Evolutionary conservation across 2,888 invertebrate genomes (phyloP).

Genomic region (Sceliomorpha sp.): DNA sequence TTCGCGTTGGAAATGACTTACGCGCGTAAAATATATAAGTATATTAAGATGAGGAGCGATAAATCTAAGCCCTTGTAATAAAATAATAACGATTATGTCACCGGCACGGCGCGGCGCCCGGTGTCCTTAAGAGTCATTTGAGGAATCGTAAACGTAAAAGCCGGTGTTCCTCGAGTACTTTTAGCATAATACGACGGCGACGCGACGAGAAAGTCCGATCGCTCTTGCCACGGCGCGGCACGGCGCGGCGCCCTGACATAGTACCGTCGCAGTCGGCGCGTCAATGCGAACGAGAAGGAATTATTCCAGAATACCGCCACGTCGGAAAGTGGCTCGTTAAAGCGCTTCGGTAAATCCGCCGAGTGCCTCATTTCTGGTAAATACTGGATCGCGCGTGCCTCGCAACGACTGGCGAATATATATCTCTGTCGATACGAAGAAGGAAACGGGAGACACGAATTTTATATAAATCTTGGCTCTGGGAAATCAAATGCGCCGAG

Average conservation of each 20-base stretch:
- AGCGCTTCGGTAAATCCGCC: slow-evolving; percentile 49
- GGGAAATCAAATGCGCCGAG: neutral
- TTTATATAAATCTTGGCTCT: slow-evolving; percentile 6
- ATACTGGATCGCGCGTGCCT: slow-evolving; percentile 48
- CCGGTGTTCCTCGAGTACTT: slow-evolving; percentile 59
- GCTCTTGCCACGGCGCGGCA: slow-evolving; percentile 20
- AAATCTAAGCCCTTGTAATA: slow-evolving; percentile 31
- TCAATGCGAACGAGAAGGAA: slow-evolving; percentile 28
- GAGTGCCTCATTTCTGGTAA: slow-evolving; percentile 47
- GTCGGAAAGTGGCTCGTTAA: slow-evolving; percentile 55
- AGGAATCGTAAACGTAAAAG: slow-evolving; percentile 59
- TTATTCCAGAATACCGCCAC: slow-evolving; percentile 29
- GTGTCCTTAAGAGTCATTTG: slow-evolving; percentile 43
- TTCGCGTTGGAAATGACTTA: slow-evolving; percentile 14
- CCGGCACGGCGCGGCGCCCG: slow-evolving; percentile 41
- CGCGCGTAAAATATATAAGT: slow-evolving; percentile 3
- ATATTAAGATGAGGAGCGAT: slow-evolving; percentile 26
- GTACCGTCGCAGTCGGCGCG: slow-evolving; percentile 42
- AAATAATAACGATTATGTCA: slow-evolving; percentile 54
- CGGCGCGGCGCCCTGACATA: slow-evolving; percentile 54
- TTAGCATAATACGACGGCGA: slow-evolving; percentile 73
- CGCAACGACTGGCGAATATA: slow-evolving; percentile 23
- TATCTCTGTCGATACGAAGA: slow-evolving; percentile 7
- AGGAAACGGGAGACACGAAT: slow-evolving; percentile 9
- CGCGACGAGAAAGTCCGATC: slow-evolving; percentile 61